A percentile compares a stretch with the other conserved stretches of the same genome.
Conservation (phyloP, 2,113 vertebrate species). For the Orcinus orca region DNA sequence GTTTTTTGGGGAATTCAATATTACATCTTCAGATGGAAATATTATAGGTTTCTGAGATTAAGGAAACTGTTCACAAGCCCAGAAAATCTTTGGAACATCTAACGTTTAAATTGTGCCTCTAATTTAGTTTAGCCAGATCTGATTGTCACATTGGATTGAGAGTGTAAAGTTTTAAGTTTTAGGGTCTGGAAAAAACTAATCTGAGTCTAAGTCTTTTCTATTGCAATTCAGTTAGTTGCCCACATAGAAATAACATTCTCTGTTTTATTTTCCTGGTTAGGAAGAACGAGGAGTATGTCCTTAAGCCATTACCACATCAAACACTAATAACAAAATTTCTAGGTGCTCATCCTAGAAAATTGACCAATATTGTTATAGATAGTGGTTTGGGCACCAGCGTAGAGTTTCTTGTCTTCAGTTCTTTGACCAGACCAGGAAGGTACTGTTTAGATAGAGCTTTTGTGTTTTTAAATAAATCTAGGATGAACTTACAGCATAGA, state of each 20-base stretch:
- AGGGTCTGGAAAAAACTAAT: background rate
- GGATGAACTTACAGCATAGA: background rate
- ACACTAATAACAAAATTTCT: constrained; percentile 40
- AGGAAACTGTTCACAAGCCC: background rate
- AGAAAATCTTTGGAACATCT: background rate
- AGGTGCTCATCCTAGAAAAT: background rate
- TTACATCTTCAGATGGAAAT: constrained; percentile 20
- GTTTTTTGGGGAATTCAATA: constrained; percentile 3
- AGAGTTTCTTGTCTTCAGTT: background rate
- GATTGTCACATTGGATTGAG: background rate
- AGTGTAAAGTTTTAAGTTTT: background rate
- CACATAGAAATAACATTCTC: constrained; percentile 11
- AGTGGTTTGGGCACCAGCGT: background rate
- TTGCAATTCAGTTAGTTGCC: background rate
- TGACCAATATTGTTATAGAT: background rate
- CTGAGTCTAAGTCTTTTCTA: background rate
- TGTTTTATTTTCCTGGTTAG: constrained; percentile 34
- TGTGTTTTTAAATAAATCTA: background rate
- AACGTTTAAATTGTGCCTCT: constrained; percentile 22
- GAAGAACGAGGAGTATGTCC: background rate
- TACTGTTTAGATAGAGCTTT: background rate
- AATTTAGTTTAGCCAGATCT: background rate
- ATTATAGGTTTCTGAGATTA: background rate
- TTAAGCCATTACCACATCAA: constrained; percentile 18
- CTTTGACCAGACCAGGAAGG: background rate